Evolutionary conservation across 1,140 invertebrate genomes (phyloP), one percentile per base, ranked within the genome.

Genomic region (Orussus abietinus): DNA sequence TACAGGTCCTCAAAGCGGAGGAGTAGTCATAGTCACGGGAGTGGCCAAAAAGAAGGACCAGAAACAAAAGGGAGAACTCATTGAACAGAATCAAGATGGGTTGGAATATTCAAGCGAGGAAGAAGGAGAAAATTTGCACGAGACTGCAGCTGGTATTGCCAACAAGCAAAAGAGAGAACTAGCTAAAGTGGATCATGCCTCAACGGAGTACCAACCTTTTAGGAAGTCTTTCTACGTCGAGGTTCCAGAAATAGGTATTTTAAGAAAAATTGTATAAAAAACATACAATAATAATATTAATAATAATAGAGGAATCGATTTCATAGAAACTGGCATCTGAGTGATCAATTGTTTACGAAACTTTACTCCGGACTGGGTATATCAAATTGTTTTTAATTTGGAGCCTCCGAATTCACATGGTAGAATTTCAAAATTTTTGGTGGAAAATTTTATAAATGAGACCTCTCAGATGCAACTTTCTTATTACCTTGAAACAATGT

Each of bases 101-200:
- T 74, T 98, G 41, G 94, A 98, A 75, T 98, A 97, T 79, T 97
- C 93, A 0, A 96, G 92, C 14, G 93, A 97, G 75, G 94, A 98
- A 71, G 94, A 98, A 69, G 80, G 86, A 20, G 94, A 97, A 66
- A 93, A 96, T 66, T 79, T 97, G 32, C 92, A 95, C 47, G 84
- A 91, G 50, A 88, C 91, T 1, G 93, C 93, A 31, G 85, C 86
- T 14, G 91, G 86, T 51, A 82, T 95, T 21, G 87, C 88, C 3
- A 89, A 86, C 43, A 91, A 92, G 64, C 88, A 90, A 60, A 88
- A 86, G 49, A 90, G 94, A 58, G 92, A 96, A 65, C 65, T 93
- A 18, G 85, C 88, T 2, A 92, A 92, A 75, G 87, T 93, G 4
- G 90, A 94, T 73, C 90, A 94, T 58, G 77, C 84, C 3, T 80